phyloP scores from a whole-genome alignment of 2,113 vertebrate species.

The Mus pahari region DNA sequence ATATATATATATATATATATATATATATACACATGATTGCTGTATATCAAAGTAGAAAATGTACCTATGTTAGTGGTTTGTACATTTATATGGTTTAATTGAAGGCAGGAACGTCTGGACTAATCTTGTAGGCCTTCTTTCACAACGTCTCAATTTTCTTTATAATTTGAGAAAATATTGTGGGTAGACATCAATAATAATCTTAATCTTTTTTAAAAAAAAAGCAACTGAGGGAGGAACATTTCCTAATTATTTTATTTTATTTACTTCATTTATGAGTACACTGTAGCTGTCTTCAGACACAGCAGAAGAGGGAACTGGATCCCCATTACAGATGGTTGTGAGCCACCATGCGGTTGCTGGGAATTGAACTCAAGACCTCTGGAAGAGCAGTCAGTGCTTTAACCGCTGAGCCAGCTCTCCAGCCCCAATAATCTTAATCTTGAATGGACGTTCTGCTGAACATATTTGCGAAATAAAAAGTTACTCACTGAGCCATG shows the following conservation, averaged over 20 bases:
- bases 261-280: too few species aligned
- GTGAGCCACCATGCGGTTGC: too few species aligned
- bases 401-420: too few species aligned
- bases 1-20: neutral
- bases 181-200: neutral
- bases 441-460: neutral
- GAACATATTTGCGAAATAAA: neutral
- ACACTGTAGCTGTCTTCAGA: too few species aligned
- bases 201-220: neutral
- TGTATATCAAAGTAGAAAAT: neutral
- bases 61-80: neutral
- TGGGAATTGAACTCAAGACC: too few species aligned
- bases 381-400: too few species aligned
- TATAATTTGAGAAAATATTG: neutral
- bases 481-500: neutral
- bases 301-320: too few species aligned
- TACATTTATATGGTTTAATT: neutral
- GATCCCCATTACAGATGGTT: too few species aligned
- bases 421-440: neutral
- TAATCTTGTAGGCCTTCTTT: neutral
- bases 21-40: neutral
- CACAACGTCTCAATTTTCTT: neutral
- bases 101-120: neutral
- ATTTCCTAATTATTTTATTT: too few species aligned
- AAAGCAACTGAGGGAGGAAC: too few species aligned